A percentile compares a stretch with the other conserved stretches of the same genome.
Conservation (phyloP, 2,888 invertebrate species). For the Neria commutata region DNA sequence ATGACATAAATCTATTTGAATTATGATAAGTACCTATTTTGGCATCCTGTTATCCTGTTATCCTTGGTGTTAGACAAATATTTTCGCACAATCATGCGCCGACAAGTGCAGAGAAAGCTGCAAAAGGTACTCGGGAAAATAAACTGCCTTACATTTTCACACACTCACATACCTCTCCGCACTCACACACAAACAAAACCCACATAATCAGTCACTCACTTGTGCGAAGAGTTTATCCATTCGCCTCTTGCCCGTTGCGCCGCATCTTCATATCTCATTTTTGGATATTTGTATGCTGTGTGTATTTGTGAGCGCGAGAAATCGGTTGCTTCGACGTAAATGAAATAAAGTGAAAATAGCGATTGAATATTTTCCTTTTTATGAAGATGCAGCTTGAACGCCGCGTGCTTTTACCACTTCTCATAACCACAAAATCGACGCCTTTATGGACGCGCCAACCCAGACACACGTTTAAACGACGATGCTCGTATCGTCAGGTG, state of each 20-base stretch:
- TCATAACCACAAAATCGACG: conserved; percentile 1
- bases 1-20: conserved; percentile 26
- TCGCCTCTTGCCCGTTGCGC: too few relatives aligned
- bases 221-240: background rate
- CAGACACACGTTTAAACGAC: too few relatives aligned
- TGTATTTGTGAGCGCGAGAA: too few relatives aligned
- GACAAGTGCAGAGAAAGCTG: background rate
- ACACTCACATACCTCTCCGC: background rate
- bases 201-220: background rate
- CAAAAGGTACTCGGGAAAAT: background rate
- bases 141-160: background rate
- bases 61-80: conserved; percentile 16
- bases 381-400: conserved; percentile 8
- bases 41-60: conserved; percentile 20
- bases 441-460: background rate
- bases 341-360: background rate
- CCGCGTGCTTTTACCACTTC: conserved; percentile 5
- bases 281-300: too few relatives aligned
- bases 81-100: conserved; percentile 8
- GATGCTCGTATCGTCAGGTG: too few relatives aligned
- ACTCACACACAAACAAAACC: too few relatives aligned
- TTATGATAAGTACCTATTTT: conserved; percentile 24
- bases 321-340: too few relatives aligned
- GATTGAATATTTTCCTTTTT: conserved; percentile 5
- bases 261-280: too few relatives aligned